Conservation (phyloP, 23 tunicate genomes). For the Botrylloides violaceus region DNA sequence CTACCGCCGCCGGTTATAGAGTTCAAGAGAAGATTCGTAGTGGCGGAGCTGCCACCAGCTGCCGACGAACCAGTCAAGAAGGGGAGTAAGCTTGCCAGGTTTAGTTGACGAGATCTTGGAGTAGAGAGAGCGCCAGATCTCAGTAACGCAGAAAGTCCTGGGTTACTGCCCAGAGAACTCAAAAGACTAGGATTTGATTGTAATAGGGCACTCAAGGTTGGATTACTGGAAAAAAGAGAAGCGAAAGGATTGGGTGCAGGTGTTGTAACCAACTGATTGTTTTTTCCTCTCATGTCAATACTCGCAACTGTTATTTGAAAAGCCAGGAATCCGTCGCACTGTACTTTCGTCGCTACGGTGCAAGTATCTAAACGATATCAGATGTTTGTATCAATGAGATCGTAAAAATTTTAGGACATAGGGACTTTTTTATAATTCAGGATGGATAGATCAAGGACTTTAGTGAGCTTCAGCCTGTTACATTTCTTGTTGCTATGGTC, state of each 20-base stretch:
- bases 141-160: neutral
- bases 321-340: constrained; percentile 51
- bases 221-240: constrained; percentile 5
- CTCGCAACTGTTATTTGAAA: neutral
- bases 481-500: too few relatives aligned
- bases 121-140: neutral
- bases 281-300: constrained; percentile 11
- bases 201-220: constrained; percentile 8
- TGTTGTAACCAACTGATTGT: neutral
- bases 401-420: too few relatives aligned
- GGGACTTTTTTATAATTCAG: too few relatives aligned
- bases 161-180: neutral
- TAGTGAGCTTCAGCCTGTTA: too few relatives aligned
- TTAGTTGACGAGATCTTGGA: neutral
- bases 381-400: too few relatives aligned
- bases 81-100: neutral
- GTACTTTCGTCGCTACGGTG: constrained; percentile 3
- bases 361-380: constrained; percentile 48
- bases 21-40: neutral
- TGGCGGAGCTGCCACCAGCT: neutral
- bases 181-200: neutral
- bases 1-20: neutral
- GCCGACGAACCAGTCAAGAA: neutral
- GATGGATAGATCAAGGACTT: too few relatives aligned
- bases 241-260: constrained; percentile 2